These are phyloP conservation scores for Pyrgus malvae DNA, from an alignment of 2,888 invertebrate genomes.

Conservation along the genomic window DNA sequence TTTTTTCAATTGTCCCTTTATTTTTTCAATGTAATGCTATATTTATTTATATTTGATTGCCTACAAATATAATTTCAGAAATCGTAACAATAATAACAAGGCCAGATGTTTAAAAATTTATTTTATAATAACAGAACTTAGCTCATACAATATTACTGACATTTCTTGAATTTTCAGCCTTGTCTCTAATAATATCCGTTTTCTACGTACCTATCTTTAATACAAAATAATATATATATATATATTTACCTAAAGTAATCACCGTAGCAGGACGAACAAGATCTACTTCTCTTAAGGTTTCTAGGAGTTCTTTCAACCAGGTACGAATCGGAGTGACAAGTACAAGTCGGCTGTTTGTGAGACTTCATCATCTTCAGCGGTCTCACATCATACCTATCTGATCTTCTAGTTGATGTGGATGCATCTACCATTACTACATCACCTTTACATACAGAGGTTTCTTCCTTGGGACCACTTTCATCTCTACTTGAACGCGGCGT, in stretches of 20 bases:
- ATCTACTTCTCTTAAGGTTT: background rate
- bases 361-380: conserved; percentile 30
- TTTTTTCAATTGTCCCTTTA: too few relatives aligned
- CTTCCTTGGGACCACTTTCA: background rate
- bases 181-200: background rate
- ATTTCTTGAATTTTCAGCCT: background rate
- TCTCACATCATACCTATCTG: conserved; percentile 37
- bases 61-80: too few relatives aligned
- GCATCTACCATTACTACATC: background rate
- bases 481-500: background rate
- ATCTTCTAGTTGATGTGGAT: conserved; percentile 32
- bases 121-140: too few relatives aligned
- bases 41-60: too few relatives aligned
- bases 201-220: background rate
- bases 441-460: background rate
- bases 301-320: background rate
- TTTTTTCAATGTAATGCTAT: too few relatives aligned
- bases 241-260: background rate
- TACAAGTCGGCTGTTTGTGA: conserved; percentile 8
- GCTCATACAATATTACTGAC: too few relatives aligned
- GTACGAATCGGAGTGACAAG: conserved; percentile 29
- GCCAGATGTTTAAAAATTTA: too few relatives aligned
- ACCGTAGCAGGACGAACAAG: background rate
- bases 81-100: too few relatives aligned
- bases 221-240: background rate